These are phyloP conservation scores for Callocephalon fimbriatum DNA, from an alignment of 2,113 vertebrate genomes.

Conservation along the genomic window DNA sequence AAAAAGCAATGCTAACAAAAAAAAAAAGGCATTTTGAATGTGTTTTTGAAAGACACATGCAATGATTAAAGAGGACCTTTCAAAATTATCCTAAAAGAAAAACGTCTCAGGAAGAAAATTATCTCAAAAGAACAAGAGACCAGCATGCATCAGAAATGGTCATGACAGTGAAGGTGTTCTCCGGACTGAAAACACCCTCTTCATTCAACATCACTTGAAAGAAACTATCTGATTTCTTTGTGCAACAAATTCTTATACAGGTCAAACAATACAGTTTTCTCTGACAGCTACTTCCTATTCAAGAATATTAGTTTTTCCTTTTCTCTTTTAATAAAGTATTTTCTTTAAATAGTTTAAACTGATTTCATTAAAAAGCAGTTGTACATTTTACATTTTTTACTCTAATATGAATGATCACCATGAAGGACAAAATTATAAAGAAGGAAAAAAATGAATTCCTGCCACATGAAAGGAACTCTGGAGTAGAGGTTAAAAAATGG, in stretches of 20 bases:
- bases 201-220: slow-evolving; percentile 16
- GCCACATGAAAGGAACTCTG: slow-evolving; percentile 31
- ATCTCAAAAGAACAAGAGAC: slow-evolving; percentile 1
- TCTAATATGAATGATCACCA: neutral
- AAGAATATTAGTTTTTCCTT: neutral
- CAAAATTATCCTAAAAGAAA: neutral
- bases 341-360: slow-evolving; percentile 23
- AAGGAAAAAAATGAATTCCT: neutral
- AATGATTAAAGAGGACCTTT: neutral
- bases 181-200: neutral
- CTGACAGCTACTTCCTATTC: neutral
- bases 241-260: neutral
- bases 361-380: slow-evolving; percentile 29
- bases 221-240: neutral
- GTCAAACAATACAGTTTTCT: neutral
- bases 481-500: slow-evolving; percentile 26
- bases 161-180: neutral
- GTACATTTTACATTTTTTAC: neutral
- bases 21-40: neutral
- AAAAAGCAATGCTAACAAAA: neutral
- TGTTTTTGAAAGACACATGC: neutral
- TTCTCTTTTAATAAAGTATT: neutral
- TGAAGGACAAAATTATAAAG: slow-evolving; percentile 18
- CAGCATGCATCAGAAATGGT: fast-evolving
- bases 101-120: neutral